phyloP scores from a whole-genome alignment of 2,888 invertebrate genomes.

The Nomada lathburiana region DNA sequence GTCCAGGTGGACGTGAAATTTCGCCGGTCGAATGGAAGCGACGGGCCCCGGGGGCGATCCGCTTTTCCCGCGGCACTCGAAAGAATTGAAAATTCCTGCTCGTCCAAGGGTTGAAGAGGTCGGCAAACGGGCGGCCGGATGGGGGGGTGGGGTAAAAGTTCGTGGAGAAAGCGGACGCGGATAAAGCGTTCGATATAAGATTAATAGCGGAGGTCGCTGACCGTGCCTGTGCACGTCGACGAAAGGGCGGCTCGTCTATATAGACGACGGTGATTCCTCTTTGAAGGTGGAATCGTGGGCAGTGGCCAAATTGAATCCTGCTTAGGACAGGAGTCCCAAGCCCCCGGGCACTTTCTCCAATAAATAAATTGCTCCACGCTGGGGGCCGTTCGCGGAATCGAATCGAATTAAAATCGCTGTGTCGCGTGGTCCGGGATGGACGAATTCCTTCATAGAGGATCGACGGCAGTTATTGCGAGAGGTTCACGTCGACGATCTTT shows the following conservation, averaged over 20 bases:
- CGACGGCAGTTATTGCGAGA: background rate
- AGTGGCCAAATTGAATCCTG: constrained; percentile 84
- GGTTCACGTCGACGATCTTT: no score
- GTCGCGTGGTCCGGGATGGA: background rate
- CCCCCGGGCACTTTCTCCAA: constrained; percentile 76
- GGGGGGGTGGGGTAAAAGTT: constrained; percentile 45
- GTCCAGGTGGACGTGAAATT: constrained; percentile 47
- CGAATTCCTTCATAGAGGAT: background rate
- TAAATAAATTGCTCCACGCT: constrained; percentile 79
- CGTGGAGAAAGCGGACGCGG: constrained; percentile 72
- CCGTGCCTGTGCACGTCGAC: constrained; percentile 69
- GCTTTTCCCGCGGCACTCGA: constrained; percentile 70
- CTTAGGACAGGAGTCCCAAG: constrained; percentile 78
- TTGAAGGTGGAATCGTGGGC: constrained; percentile 83
- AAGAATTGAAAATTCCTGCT: constrained; percentile 81
- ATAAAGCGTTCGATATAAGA: constrained; percentile 84
- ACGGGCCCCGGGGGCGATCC: constrained; percentile 58
- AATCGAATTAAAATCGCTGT: constrained; percentile 60
- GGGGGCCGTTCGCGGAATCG: constrained; percentile 54
- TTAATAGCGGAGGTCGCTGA: constrained; percentile 82
- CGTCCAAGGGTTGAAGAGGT: constrained; percentile 77
- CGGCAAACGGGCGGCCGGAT: constrained; percentile 63
- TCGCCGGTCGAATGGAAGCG: constrained; percentile 27
- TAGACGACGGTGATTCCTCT: constrained; percentile 81
- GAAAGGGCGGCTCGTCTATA: constrained; percentile 73